Conservation (phyloP, 2,888 invertebrate species). For the Phragmatobia fuliginosa region DNA sequence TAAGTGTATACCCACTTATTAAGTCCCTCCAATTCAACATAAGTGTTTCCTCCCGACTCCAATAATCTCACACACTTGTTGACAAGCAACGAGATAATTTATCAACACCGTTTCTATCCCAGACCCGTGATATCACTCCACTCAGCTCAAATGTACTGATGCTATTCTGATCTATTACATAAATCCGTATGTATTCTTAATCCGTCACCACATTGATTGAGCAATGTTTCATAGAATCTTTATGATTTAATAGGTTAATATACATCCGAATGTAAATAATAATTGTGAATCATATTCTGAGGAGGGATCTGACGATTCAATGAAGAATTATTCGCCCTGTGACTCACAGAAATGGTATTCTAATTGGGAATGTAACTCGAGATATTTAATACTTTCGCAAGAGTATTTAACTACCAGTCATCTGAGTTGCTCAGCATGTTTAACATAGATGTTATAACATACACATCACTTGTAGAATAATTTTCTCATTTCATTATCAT, state of each 20-base stretch:
- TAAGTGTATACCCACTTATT: no score
- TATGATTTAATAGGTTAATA: no score
- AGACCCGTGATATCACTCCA: neutral
- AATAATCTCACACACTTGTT: neutral
- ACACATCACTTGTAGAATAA: neutral
- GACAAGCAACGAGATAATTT: neutral
- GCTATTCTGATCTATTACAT: no score
- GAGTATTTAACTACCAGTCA: neutral
- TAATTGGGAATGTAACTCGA: neutral
- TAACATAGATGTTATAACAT: neutral
- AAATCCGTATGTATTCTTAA: neutral
- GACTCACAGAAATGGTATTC: neutral
- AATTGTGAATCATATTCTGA: neutral
- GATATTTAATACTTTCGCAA: neutral
- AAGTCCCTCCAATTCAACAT: no score
- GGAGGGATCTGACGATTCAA: neutral
- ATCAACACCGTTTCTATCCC: neutral
- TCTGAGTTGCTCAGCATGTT: neutral
- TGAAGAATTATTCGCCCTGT: neutral
- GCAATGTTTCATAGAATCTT: no score
- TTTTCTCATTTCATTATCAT: neutral
- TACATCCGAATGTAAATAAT: neutral
- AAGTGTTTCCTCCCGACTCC: neutral
- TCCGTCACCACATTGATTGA: no score
- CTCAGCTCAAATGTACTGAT: no score